Base-by-base conservation (phyloP, 1,140 invertebrate genomes). In the Homarus americanus region DNA sequence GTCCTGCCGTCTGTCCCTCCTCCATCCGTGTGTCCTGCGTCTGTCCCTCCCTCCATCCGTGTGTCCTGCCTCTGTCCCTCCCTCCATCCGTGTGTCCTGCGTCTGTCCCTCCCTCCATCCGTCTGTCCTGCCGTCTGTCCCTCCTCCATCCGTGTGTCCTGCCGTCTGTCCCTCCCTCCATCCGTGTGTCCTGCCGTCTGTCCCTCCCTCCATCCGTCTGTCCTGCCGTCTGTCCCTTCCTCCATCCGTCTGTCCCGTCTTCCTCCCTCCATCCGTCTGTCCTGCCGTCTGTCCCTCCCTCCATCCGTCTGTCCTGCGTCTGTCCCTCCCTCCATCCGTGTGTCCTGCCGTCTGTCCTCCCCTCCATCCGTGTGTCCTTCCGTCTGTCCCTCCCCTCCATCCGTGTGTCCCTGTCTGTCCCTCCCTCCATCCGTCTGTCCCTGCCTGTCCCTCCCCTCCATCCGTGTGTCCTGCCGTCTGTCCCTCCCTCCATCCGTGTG, bases 141-240 rank as follows among this genome's bases (percentile, higher is more conserved):
- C 40, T 44, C 44, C 34, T 40, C 20, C 9, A 49, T 83, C 32
- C 66, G 1, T 10, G 53, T 38, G 34, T 41, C 49, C 38, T 38
- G 38, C 38, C 41, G 9, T 78, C 75, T 24, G 34, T 78, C 75
- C 40, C 38, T 78, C 75, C 40, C 75, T 41, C 75, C 40, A 7
- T 34, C 36, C 41, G 34, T 44, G 34, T n/a, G 9, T n/a, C 24
- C 38, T 44, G 34, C 24, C 36, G n/a, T 40, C 75, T 44, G 0
- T 78, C 38, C 1, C 17, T 82, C 79, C n/a, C 44, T 82, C 79
- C 58, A 7, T 34, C 49, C n/a, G 12, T 79, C 76, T 79, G 36
- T 79, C 76, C 41, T 38, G 40, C 76, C 24, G 36, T 79, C 76
- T 58, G 4, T 82, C n/a, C 79, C 53, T 41, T 82, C 79, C 28